These are phyloP conservation scores for Drosophila mauritiana DNA, from an alignment of 1,140 invertebrate species.

Conservation along the genomic window DNA sequence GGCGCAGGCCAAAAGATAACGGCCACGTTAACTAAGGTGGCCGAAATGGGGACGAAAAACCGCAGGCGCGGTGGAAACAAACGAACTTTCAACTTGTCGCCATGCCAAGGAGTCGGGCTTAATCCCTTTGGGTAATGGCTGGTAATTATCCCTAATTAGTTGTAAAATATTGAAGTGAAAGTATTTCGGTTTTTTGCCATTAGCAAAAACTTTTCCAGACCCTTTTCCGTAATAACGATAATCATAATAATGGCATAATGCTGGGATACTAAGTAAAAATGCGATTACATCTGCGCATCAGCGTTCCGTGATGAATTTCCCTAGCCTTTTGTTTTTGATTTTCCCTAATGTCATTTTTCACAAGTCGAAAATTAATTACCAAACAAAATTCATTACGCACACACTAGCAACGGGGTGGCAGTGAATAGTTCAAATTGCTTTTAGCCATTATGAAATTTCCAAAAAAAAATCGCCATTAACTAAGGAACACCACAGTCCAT, in stretches of 20 bases:
- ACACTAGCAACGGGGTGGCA: slow-evolving; percentile 13
- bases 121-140: slow-evolving; percentile 67
- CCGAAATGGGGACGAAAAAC: neutral
- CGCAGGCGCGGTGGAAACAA: neutral
- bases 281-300: slow-evolving; percentile 40
- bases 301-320: slow-evolving; percentile 56
- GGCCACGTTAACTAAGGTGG: slow-evolving; percentile 3
- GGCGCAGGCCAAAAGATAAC: slow-evolving; percentile 21
- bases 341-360: slow-evolving; percentile 26
- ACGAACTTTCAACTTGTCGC: slow-evolving; percentile 55
- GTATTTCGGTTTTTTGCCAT: slow-evolving; percentile 54
- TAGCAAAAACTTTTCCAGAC: slow-evolving; percentile 57
- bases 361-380: slow-evolving; percentile 54
- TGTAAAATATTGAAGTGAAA: slow-evolving; percentile 80
- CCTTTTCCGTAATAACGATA: slow-evolving; percentile 38
- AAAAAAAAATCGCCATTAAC: neutral
- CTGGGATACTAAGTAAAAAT: slow-evolving; percentile 36
- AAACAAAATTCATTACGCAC: slow-evolving; percentile 24
- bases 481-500: neutral
- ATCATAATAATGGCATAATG: slow-evolving; percentile 37
- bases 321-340: neutral
- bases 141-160: slow-evolving; percentile 81
- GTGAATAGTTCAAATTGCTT: slow-evolving; percentile 3
- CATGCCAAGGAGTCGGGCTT: slow-evolving; percentile 2
- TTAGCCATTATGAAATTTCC: slow-evolving; percentile 2